A percentile compares a stretch with the other conserved stretches of the same genome.
Evolutionary conservation across 2,797 vertebrate genomes (phyloP).

Genomic region (Lithobates pipiens): DNA sequence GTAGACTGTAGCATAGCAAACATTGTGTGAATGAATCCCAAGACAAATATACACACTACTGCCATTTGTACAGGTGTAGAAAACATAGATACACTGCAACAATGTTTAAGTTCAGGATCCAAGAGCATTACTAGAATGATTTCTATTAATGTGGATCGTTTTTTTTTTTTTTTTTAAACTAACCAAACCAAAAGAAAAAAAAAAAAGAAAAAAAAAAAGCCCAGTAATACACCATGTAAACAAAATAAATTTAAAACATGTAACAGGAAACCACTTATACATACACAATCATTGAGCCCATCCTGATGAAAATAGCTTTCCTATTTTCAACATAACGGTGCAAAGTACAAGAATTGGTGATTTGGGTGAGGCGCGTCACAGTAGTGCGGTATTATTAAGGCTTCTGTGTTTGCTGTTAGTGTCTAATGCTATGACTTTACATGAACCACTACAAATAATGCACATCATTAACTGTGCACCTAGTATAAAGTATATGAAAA

Average conservation of each 20-base stretch:
- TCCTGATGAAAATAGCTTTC: not conserved
- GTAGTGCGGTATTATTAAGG: conserved; percentile 57
- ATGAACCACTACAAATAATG: not conserved
- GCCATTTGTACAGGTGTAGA: conserved; percentile 15
- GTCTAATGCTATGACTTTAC: not conserved
- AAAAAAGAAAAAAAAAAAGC: conserved; percentile 2
- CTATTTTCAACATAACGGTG: not conserved
- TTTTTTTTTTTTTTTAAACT: no score
- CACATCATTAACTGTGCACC: not conserved
- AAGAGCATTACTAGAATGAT: not conserved
- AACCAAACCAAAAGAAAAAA: no score
- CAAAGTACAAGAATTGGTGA: not conserved
- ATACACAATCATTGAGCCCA: conserved; percentile 15
- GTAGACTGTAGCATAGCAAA: not conserved
- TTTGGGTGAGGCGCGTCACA: conserved; percentile 50
- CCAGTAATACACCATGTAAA: conserved; percentile 19
- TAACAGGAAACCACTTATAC: conserved; percentile 40
- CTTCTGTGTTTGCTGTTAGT: conserved; percentile 5
- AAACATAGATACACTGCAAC: not conserved
- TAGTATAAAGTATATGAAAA: not conserved
- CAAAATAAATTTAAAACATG: conserved; percentile 5
- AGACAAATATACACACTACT: not conserved
- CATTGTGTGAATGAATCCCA: not conserved
- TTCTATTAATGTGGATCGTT: not conserved
- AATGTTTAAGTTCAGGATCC: not conserved